A percentile compares a stretch with the other conserved stretches of the same genome.
Evolutionary conservation across 1,140 invertebrate species (phyloP).

Genomic region (Samia ricini): DNA sequence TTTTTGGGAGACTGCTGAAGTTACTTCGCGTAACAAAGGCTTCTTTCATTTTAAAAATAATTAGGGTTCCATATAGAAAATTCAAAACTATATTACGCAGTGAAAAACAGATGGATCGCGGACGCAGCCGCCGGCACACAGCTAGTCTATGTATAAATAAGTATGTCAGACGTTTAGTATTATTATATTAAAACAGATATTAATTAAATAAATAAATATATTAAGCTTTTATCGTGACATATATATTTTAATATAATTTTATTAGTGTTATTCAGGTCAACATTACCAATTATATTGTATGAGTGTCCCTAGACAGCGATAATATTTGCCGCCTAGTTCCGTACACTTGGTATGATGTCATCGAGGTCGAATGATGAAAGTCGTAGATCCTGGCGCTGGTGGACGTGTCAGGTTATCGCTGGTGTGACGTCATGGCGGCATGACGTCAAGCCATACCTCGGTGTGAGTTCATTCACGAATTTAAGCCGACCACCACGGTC

Average conservation of each 20-base stretch:
- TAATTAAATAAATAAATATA: background rate
- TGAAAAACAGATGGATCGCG: too few species aligned
- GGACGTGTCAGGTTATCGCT: constrained; percentile 30
- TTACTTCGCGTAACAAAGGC: too few species aligned
- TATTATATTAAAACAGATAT: too few species aligned
- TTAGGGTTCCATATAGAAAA: too few species aligned
- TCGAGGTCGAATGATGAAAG: constrained; percentile 22
- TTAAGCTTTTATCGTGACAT: background rate
- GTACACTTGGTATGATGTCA: constrained; percentile 7
- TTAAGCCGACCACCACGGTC: constrained; percentile 44
- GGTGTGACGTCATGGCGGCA: constrained; percentile 34
- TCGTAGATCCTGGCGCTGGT: constrained; percentile 32
- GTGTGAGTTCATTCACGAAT: constrained; percentile 66
- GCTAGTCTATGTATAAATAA: too few species aligned
- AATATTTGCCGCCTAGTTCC: background rate
- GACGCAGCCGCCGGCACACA: too few species aligned
- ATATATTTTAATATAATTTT: background rate
- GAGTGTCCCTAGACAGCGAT: background rate
- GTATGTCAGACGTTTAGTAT: too few species aligned
- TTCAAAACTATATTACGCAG: too few species aligned
- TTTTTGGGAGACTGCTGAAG: too few species aligned
- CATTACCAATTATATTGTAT: background rate
- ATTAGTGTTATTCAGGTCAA: background rate
- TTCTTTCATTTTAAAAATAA: too few species aligned
- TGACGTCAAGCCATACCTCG: constrained; percentile 46